Conservation (phyloP, 2,113 vertebrate genomes). For the Hipposideros armiger region DNA sequence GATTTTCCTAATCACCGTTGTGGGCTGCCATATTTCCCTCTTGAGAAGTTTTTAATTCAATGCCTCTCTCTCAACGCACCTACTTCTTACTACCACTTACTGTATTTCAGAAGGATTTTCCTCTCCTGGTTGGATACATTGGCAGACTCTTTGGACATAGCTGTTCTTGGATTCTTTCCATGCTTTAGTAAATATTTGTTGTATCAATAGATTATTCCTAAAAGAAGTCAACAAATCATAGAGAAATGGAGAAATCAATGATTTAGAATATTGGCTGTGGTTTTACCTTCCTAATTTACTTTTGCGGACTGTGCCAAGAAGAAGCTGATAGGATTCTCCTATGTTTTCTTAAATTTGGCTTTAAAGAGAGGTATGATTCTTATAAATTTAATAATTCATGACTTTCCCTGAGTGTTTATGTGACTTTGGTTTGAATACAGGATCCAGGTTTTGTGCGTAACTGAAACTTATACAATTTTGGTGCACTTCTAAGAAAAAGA, state of each 20-base stretch:
- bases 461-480: background rate
- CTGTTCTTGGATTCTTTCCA: background rate
- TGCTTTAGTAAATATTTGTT: slow-evolving; percentile 23
- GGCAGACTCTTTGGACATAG: background rate
- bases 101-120: slow-evolving; percentile 25
- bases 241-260: background rate
- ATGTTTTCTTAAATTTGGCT: background rate
- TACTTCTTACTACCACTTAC: background rate
- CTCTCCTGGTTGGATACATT: background rate
- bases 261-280: background rate
- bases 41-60: background rate
- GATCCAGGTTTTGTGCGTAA: background rate
- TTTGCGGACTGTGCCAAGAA: background rate
- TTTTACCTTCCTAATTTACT: background rate
- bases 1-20: background rate
- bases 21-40: background rate
- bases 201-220: background rate
- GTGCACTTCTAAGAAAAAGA: background rate
- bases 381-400: background rate
- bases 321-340: background rate
- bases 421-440: background rate
- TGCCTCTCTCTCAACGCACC: background rate
- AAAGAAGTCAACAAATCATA: background rate
- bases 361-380: slow-evolving; percentile 24
- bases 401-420: background rate